phyloP scores from a whole-genome alignment of 2,797 vertebrate genomes.

The Brotula barbata region DNA sequence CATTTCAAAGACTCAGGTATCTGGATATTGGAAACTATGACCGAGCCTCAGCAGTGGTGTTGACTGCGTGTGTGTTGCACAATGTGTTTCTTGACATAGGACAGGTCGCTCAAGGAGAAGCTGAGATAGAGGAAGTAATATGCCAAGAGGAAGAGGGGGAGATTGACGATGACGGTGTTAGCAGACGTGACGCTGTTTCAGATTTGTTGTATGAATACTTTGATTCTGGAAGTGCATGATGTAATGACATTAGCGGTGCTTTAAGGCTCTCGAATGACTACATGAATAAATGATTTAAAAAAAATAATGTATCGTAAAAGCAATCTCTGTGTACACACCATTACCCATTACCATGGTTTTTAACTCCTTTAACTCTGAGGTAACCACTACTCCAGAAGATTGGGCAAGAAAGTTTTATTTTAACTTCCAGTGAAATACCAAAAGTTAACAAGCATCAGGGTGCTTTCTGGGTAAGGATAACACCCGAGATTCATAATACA shows the following conservation, averaged over 20 bases:
- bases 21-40: conserved; percentile 76
- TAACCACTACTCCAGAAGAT: too few species aligned
- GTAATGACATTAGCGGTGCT: background rate
- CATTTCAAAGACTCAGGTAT: conserved; percentile 73
- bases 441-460: too few species aligned
- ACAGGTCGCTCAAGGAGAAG: conserved; percentile 51
- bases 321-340: too few species aligned
- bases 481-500: too few species aligned
- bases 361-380: too few species aligned
- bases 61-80: conserved; percentile 76
- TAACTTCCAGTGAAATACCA: too few species aligned
- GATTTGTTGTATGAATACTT: conserved; percentile 62
- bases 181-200: conserved; percentile 63
- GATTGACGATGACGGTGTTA: conserved; percentile 49
- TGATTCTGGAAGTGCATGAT: conserved; percentile 36
- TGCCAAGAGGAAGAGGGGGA: conserved; percentile 41
- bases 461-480: too few species aligned
- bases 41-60: conserved; percentile 68
- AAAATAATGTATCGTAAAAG: conserved; percentile 2
- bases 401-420: too few species aligned
- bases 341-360: too few species aligned
- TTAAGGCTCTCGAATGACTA: background rate
- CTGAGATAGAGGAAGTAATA: conserved; percentile 24
- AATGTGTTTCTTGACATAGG: conserved; percentile 74
- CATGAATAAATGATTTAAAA: background rate